Base-by-base conservation (phyloP, 2,888 invertebrate species). In the Trisateles emortualis region DNA sequence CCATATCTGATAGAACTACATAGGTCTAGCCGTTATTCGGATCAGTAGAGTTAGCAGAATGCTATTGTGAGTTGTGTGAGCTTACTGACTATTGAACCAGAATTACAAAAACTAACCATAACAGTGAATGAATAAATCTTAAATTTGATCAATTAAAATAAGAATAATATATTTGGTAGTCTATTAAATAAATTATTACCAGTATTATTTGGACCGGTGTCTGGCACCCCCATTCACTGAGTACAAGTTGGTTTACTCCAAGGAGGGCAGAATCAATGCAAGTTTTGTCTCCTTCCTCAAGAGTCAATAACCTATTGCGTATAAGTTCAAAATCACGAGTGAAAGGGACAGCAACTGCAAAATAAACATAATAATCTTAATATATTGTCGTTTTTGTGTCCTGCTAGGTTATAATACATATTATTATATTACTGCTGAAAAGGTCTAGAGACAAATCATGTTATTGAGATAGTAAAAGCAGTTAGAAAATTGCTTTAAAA, bases 181-280 rank as follows among this genome's bases (percentile, higher is more conserved):
- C 3, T 26, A 14, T 9, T n/a, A 40, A n/a, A 16, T 26, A 5
- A n/a, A n/a, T n/a, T n/a, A 32, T 49, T 83, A 93, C 93, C 86
- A 93, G 48, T 56, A 93, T 86, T 32, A 92, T 90, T 68, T 99
- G 98, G 70, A 97, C 96, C 6, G 96, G 95, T 42, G 96, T 97
- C 64, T 96, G 96, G 57, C 95, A 96, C 3, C 98, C 98, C 99
- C 99, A 99, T 82, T 98, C 97, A 47, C 95, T 95, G 29, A 96
- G 93, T 29, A 98, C 95, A 44, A 97, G 92, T 73, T 95, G 95
- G 75, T 96, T 96, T 0, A 97, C 95, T 14, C 96, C 97, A 72
- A 95, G 94, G 1, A 99, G 90, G 41, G 97, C 97, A 4, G 95
- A 94, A 77, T 97, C 96, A 54, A 98, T 94, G 75, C 96, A 96